These are phyloP conservation scores for Chrysoperla carnea DNA, from an alignment of 1,140 invertebrate genomes.

Conservation along the genomic window DNA sequence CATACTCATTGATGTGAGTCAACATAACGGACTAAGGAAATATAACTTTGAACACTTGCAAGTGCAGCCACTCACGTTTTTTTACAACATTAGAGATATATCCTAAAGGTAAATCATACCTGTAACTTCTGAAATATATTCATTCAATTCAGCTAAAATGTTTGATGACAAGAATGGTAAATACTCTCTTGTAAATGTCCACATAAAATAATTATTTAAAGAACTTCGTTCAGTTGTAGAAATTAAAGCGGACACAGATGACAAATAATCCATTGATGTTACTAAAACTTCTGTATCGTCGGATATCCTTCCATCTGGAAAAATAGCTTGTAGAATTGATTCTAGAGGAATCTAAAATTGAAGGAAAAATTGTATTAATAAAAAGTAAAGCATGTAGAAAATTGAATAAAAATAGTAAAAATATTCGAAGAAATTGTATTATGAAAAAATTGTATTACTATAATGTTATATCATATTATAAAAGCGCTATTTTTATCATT, in stretches of 20 bases:
- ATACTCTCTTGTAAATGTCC: slow-evolving; percentile 33
- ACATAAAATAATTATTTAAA: slow-evolving; percentile 42
- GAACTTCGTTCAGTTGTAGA: slow-evolving; percentile 33
- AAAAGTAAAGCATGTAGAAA: not conserved
- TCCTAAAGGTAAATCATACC: slow-evolving; percentile 20
- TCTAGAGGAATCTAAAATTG: slow-evolving; percentile 31
- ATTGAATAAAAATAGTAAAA: not conserved
- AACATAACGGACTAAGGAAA: no score
- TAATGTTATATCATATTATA: no score
- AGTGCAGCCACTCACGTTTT: no score
- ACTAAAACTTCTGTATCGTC: slow-evolving; percentile 33
- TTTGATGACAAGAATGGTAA: slow-evolving; percentile 34
- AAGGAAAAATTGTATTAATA: slow-evolving; percentile 3
- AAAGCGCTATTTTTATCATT: no score
- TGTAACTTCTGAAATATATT: slow-evolving; percentile 28
- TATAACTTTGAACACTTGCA: no score
- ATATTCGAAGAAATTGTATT: not conserved
- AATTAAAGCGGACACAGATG: slow-evolving; percentile 30
- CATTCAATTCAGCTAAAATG: slow-evolving; percentile 28
- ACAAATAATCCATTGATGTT: slow-evolving; percentile 31
- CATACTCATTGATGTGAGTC: no score
- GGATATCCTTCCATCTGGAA: slow-evolving; percentile 27
- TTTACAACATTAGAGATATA: no score
- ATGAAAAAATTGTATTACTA: not conserved
- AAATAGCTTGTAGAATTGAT: slow-evolving; percentile 33